Base-by-base conservation (phyloP, 2,888 invertebrate species). In the Ischnura elegans region DNA sequence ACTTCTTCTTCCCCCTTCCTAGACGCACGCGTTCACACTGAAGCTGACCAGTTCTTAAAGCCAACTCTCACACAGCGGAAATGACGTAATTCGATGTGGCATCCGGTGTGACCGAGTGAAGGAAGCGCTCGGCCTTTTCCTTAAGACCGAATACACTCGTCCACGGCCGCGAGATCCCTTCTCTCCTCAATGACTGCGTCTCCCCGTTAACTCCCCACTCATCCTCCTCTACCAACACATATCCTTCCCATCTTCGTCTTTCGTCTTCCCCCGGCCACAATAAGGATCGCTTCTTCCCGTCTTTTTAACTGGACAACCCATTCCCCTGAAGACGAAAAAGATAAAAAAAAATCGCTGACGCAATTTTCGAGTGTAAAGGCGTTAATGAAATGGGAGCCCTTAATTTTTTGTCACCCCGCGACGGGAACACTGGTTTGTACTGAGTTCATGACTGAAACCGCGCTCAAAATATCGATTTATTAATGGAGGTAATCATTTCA, bases 51-150 rank as follows among this genome's bases (percentile, higher is more conserved):
- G 13, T 76, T n/a, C 13, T 76, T 76, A 4, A 76, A 76, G 76
- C 76, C 36, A 36, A 76, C 76, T 76, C 90, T 61, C 61, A n/a
- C 90, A 43, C 90, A 66, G 55, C 90, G 90, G 90, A 90, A 90
- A 90, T 90, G 90, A 90, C 90, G 90, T 90, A 66, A 90, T 43
- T 90, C n/a, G 36, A 43, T 61, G 90, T 66, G 61, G 43, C 90
- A 90, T 90, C 90, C 90, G 90, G 90, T 43, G 90, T 43, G 66
- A 66, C 90, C 43, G 55, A 90, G 90, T 36, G 90, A 61, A 66
- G 43, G 87, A 51, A 42, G 87, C 87, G 76, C 36, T 29, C 36
- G 76, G 76, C 51, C 90, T 90, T 90, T n/a, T 90, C 90, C 61
- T 90, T 90, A 90, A 66, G 61, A 90, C 43, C 90, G 55, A 90